These are phyloP conservation scores for Drosophila sp. DNA, from an alignment of 1,140 invertebrate species.

Conservation along the genomic window DNA sequence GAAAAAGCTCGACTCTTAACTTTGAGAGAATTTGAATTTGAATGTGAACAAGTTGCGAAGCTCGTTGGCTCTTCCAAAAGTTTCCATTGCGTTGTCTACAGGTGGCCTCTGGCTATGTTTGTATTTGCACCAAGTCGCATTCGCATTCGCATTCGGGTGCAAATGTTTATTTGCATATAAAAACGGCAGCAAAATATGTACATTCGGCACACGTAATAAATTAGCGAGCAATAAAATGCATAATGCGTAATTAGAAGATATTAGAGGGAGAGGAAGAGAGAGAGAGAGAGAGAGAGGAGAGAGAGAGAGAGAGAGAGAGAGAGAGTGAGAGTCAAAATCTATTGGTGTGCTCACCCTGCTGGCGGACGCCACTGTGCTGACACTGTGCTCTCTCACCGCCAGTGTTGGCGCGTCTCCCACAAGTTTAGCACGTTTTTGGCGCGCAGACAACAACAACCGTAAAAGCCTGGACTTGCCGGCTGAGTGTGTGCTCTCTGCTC, in stretches of 20 bases:
- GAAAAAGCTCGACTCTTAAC: conserved; percentile 17
- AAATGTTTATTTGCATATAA: background rate
- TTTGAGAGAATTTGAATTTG: conserved; percentile 26
- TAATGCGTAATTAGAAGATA: background rate
- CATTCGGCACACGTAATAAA: background rate
- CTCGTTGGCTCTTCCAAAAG: conserved; percentile 8
- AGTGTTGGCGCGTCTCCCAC: conserved; percentile 45
- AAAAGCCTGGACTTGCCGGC: conserved; percentile 55
- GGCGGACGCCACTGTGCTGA: conserved; percentile 43
- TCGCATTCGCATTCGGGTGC: background rate
- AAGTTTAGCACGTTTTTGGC: conserved; percentile 60
- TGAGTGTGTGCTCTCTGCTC: conserved; percentile 30
- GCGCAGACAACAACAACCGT: conserved; percentile 60
- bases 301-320: too few species aligned
- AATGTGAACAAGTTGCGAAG: background rate
- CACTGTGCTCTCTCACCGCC: conserved; percentile 16
- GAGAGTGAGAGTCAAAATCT: too few species aligned
- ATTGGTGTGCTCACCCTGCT: conserved; percentile 15
- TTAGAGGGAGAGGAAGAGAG: too few species aligned
- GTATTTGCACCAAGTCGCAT: background rate
- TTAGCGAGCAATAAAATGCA: background rate
- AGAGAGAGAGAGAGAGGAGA: too few species aligned
- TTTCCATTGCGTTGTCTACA: conserved; percentile 46
- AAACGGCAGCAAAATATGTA: background rate
- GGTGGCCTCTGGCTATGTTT: conserved; percentile 45